Evolutionary conservation across 2,888 invertebrate genomes (phyloP).

Genomic region (Dasypogon diadema): DNA sequence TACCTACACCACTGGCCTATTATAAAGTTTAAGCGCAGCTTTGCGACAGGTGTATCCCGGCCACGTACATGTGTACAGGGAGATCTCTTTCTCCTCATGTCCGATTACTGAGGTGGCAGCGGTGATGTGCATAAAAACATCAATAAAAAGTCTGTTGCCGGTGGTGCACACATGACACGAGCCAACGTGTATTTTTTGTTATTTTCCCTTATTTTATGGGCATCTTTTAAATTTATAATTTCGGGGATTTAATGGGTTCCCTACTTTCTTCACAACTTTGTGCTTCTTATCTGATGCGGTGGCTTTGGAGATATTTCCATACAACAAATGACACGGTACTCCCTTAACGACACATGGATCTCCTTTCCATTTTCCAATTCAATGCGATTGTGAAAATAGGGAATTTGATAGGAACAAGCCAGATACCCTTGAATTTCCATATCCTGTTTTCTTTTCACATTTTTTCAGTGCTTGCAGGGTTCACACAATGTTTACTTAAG

Average conservation of each 20-base stretch:
- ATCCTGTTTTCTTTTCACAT: too few relatives aligned
- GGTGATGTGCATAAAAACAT: slow-evolving; percentile 15
- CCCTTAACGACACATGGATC: too few relatives aligned
- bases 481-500: too few relatives aligned
- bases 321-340: too few relatives aligned
- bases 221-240: slow-evolving; percentile 39
- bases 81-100: slow-evolving; percentile 43
- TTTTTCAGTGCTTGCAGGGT: too few relatives aligned
- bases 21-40: slow-evolving; percentile 54
- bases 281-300: not conserved
- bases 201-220: slow-evolving; percentile 37
- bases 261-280: slow-evolving; percentile 18
- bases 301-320: too few relatives aligned
- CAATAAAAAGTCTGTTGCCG: slow-evolving; percentile 43
- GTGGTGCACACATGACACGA: slow-evolving; percentile 46
- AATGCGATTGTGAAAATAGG: too few relatives aligned
- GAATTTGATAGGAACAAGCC: too few relatives aligned
- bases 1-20: slow-evolving; percentile 49
- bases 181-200: slow-evolving; percentile 27
- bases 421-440: too few relatives aligned
- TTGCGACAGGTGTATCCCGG: slow-evolving; percentile 53
- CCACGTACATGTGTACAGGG: slow-evolving; percentile 34
- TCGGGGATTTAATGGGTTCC: slow-evolving; percentile 29
- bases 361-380: too few relatives aligned
- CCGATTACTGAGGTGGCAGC: slow-evolving; percentile 39